phyloP scores from a whole-genome alignment of 2,797 vertebrate species.

The Myotis vivesi region DNA sequence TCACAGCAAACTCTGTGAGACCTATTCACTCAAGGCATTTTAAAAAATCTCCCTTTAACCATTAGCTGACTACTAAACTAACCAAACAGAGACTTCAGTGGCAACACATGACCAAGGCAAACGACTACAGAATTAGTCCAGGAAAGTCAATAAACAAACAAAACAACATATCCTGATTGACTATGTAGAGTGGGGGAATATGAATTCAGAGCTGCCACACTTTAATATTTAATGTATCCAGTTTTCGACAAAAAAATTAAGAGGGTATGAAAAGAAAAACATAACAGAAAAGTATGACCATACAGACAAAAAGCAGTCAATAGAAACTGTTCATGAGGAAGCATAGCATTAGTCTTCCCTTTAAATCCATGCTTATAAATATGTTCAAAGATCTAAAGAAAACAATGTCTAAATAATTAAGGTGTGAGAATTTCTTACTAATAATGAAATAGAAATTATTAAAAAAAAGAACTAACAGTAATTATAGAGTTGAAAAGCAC shows the following conservation, averaged over 20 bases:
- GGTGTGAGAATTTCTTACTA: neutral
- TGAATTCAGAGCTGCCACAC: neutral
- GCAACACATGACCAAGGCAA: neutral
- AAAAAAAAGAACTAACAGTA: neutral
- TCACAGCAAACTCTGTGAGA: neutral
- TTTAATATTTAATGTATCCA: neutral
- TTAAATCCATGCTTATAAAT: neutral
- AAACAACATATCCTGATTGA: neutral
- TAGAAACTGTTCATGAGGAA: neutral
- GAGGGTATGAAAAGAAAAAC: neutral
- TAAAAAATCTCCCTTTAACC: neutral
- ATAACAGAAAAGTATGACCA: neutral
- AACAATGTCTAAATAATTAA: neutral
- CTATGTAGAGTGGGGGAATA: neutral
- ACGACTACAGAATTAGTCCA: neutral
- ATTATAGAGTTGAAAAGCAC: neutral
- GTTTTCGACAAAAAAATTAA: neutral
- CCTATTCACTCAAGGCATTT: neutral
- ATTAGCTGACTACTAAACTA: neutral
- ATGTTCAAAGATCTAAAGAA: constrained; percentile 18
- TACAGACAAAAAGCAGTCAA: neutral
- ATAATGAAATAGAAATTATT: neutral
- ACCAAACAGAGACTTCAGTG: neutral
- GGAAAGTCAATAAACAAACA: neutral
- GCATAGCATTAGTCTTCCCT: neutral